Conservation (phyloP, 2,888 invertebrate species). For the Thereva nobilitata region DNA sequence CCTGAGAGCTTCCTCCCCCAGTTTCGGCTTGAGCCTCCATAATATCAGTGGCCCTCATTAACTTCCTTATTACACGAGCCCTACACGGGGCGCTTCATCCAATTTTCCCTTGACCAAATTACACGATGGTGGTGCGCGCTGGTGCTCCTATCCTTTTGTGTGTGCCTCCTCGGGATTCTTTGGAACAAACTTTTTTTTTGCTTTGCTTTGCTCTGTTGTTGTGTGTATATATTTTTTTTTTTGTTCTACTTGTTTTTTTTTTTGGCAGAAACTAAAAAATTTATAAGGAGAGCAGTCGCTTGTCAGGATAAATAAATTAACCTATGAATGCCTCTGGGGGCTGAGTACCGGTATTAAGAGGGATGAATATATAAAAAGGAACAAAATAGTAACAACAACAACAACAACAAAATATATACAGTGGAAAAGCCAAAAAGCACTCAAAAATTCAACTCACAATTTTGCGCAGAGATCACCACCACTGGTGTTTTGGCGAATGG, state of each 20-base stretch:
- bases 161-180: background rate
- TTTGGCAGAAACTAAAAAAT: conserved; percentile 25
- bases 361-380: conserved; percentile 25
- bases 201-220: too few species aligned
- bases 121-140: background rate
- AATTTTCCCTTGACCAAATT: too few species aligned
- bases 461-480: conserved; percentile 40
- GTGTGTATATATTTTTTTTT: too few species aligned
- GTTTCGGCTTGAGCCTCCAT: too few species aligned
- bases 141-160: background rate
- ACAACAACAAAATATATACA: conserved; percentile 22
- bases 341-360: conserved; percentile 21
- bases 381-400: conserved; percentile 10
- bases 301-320: conserved; percentile 32
- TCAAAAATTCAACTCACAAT: conserved; percentile 43
- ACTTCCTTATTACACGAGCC: too few species aligned
- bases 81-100: too few species aligned
- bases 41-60: too few species aligned
- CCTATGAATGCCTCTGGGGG: conserved; percentile 30
- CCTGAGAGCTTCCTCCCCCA: too few species aligned
- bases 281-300: conserved; percentile 22
- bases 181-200: too few species aligned
- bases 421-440: conserved; percentile 36
- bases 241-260: too few species aligned
- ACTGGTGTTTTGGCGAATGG: too few species aligned